These are phyloP conservation scores for Zaprionus inermis DNA, from an alignment of 1,140 invertebrate genomes.

Conservation along the genomic window DNA sequence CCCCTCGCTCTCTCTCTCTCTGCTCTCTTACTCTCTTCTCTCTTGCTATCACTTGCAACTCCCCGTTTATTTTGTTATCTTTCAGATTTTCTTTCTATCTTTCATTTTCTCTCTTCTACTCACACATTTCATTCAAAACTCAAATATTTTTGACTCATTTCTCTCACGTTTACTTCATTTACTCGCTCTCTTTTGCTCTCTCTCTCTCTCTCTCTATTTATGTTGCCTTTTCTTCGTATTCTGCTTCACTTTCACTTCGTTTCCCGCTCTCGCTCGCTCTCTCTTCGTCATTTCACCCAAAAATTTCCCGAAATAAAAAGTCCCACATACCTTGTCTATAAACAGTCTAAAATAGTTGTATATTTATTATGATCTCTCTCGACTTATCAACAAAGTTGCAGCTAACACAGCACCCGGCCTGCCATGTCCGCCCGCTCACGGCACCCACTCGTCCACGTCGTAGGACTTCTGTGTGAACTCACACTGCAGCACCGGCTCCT, in stretches of 20 bases:
- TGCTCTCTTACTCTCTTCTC: background rate
- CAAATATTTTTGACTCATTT: background rate
- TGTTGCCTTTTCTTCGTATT: background rate
- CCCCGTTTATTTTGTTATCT: background rate
- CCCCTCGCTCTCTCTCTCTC: background rate
- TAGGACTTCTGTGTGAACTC: slow-evolving; percentile 63
- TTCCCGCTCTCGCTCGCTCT: background rate
- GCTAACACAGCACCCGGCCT: slow-evolving; percentile 57
- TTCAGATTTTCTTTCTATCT: background rate
- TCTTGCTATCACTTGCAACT: background rate
- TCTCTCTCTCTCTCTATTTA: background rate
- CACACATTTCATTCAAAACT: background rate
- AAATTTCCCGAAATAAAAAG: slow-evolving; percentile 2
- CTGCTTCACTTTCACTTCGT: background rate
- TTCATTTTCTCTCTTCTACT: background rate
- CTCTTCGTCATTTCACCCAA: background rate
- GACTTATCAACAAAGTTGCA: slow-evolving; percentile 48
- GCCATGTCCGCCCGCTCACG: slow-evolving; percentile 15
- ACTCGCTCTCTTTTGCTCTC: too few species aligned
- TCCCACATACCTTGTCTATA: background rate
- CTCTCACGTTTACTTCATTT: background rate
- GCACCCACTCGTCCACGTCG: slow-evolving; percentile 68
- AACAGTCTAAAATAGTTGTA: slow-evolving; percentile 23
- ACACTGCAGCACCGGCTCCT: slow-evolving; percentile 53
- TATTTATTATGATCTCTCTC: slow-evolving; percentile 45